Evolutionary conservation across 1,140 invertebrate species (phyloP).

Genomic region (Drosophila ironensis): DNA sequence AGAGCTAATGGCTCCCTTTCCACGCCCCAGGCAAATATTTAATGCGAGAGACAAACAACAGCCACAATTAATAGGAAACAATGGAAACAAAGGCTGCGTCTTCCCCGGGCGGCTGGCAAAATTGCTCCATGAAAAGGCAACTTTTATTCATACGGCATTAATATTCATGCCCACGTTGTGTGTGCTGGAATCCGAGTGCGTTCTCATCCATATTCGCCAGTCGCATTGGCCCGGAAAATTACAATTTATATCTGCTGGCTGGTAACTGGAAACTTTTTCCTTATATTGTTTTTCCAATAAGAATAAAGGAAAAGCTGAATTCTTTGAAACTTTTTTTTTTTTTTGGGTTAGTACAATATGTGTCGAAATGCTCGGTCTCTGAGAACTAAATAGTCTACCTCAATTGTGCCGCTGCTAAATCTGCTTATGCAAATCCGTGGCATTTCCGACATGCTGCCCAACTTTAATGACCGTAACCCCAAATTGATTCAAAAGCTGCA

Average conservation of each 20-base stretch:
- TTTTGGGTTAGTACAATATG: too few relatives aligned
- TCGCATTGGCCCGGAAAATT: slow-evolving; percentile 51
- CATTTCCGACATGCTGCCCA: neutral
- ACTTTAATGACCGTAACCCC: slow-evolving; percentile 28
- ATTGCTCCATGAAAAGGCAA: slow-evolving; percentile 55
- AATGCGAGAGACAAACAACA: slow-evolving; percentile 29
- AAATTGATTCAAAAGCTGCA: slow-evolving; percentile 36
- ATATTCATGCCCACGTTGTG: slow-evolving; percentile 62
- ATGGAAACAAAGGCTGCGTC: slow-evolving; percentile 15
- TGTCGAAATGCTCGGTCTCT: too few relatives aligned
- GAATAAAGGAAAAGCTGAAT: slow-evolving; percentile 9
- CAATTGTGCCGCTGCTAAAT: too few relatives aligned
- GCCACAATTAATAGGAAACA: slow-evolving; percentile 58
- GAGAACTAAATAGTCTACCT: too few relatives aligned
- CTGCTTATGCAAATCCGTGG: slow-evolving; percentile 44
- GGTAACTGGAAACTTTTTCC: slow-evolving; percentile 34
- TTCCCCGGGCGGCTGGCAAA: slow-evolving; percentile 22
- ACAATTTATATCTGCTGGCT: slow-evolving; percentile 68
- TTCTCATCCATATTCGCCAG: neutral
- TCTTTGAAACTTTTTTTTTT: too few relatives aligned
- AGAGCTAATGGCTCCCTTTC: slow-evolving; percentile 51
- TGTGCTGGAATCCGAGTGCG: neutral
- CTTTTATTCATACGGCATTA: slow-evolving; percentile 67
- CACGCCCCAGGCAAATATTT: slow-evolving; percentile 19
- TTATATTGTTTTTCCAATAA: slow-evolving; percentile 42